Percentiles rank a stretch among this genome's conserved stretches.
These are phyloP conservation scores for Tetrapedia diversipes DNA, from an alignment of 2,888 invertebrate genomes.

Conservation along the genomic window DNA sequence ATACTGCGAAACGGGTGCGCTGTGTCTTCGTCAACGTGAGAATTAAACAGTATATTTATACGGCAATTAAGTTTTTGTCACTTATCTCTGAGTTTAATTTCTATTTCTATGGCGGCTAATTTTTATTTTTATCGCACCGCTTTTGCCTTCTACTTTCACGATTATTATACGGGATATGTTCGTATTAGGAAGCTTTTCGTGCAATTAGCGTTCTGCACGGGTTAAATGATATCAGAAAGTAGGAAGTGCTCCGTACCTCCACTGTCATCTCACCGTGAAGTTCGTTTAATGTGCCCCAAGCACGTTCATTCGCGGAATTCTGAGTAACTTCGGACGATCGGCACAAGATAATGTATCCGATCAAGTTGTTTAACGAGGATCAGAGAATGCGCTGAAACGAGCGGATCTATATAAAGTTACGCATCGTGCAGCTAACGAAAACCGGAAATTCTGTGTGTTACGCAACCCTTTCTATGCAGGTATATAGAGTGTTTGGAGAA, in stretches of 20 bases:
- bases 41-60: too few species aligned
- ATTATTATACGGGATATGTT: not conserved
- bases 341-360: slow-evolving; percentile 1
- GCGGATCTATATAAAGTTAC: not conserved
- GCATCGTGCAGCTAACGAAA: not conserved
- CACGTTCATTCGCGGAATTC: not conserved
- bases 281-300: too few species aligned
- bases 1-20: too few species aligned
- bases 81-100: not conserved
- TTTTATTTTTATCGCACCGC: not conserved
- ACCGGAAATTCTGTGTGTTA: slow-evolving; percentile 46
- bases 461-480: slow-evolving; percentile 31
- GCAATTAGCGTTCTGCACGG: not conserved
- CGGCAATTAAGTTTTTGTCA: too few species aligned
- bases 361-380: slow-evolving; percentile 1
- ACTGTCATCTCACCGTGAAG: too few species aligned
- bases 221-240: slow-evolving; percentile 24
- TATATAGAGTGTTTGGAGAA: not conserved
- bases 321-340: not conserved
- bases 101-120: not conserved
- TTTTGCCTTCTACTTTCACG: not conserved
- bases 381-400: not conserved
- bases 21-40: too few species aligned
- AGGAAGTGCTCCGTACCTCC: slow-evolving; percentile 28
- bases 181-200: not conserved